A percentile compares a stretch with the other conserved stretches of the same genome.
phyloP scores from a whole-genome alignment of 2,888 invertebrate genomes.

The Frankliniella intonsa region DNA sequence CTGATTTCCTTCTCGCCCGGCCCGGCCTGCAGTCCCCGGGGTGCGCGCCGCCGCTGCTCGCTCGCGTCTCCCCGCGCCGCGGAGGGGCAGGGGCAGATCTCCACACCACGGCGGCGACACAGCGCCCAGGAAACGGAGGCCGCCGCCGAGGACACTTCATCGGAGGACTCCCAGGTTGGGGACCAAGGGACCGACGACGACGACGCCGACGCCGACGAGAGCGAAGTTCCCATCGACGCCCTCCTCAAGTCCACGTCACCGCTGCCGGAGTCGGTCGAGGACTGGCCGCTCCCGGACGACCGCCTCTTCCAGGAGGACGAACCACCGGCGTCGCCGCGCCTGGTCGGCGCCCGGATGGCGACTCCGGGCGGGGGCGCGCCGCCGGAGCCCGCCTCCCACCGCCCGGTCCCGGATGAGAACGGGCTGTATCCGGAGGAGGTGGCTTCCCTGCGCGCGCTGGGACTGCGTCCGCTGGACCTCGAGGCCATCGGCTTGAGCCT shows the following conservation, averaged over 20 bases:
- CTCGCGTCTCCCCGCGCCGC: no score
- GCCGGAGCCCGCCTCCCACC: neutral
- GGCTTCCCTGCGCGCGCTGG: conserved; percentile 6
- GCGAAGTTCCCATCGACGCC: neutral
- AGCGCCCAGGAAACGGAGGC: no score
- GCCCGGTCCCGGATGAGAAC: conserved; percentile 3
- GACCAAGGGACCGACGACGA: neutral
- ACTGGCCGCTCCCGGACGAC: conserved; percentile 9
- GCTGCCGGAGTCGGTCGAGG: neutral
- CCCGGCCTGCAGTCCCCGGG: neutral
- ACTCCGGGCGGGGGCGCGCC: neutral
- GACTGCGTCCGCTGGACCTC: conserved; percentile 2
- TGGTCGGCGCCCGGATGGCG: neutral
- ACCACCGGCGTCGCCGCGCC: neutral
- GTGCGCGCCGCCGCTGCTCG: neutral
- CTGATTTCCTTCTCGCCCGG: neutral
- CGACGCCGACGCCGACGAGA: neutral
- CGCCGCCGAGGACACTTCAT: no score
- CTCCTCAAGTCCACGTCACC: neutral
- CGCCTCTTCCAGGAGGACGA: conserved; percentile 1
- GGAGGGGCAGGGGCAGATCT: neutral
- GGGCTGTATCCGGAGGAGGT: conserved; percentile 11
- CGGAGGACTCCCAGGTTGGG: no score
- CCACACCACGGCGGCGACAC: neutral
- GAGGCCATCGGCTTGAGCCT: conserved; percentile 9